These are phyloP conservation scores for Epinephelus awoara DNA, from an alignment of 2,797 vertebrate species.

Conservation along the genomic window DNA sequence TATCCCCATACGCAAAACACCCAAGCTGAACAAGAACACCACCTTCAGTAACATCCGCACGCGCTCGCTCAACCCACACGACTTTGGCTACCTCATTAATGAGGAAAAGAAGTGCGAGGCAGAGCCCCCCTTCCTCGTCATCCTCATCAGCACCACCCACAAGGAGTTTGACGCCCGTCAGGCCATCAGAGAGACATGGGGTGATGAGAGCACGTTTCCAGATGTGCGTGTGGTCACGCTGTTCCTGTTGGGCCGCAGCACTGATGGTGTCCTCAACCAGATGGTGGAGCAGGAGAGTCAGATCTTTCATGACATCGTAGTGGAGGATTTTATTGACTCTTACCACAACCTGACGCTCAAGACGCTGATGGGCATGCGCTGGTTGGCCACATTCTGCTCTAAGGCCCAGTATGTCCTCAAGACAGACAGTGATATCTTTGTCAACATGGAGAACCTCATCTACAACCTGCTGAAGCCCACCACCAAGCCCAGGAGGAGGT, in stretches of 20 bases:
- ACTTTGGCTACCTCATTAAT: constrained; percentile 95
- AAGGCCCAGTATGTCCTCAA: constrained; percentile 98
- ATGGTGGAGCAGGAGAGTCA: constrained; percentile 99
- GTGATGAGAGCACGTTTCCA: constrained; percentile 94
- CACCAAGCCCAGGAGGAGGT: constrained; percentile 94
- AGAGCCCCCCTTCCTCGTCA: constrained; percentile 92
- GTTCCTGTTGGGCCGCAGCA: constrained; percentile 94
- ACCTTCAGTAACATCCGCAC: constrained; percentile 96
- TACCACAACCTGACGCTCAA: constrained; percentile 98
- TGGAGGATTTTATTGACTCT: constrained; percentile 98
- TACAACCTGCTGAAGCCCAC: constrained; percentile 96
- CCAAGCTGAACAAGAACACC: constrained; percentile 88
- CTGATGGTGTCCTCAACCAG: constrained; percentile 94
- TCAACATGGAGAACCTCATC: constrained; percentile 99
- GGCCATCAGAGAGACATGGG: constrained; percentile 98
- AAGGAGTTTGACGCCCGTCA: constrained; percentile 98
- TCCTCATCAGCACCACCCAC: constrained; percentile 98
- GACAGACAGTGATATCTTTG: constrained; percentile 99
- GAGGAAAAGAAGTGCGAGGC: constrained; percentile 95
- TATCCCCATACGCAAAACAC: constrained; percentile 85
- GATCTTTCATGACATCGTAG: constrained; percentile 97
- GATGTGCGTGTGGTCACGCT: constrained; percentile 94
- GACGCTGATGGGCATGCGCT: constrained; percentile 99
- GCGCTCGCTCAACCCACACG: constrained; percentile 96
- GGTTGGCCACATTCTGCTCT: constrained; percentile 95